These are phyloP conservation scores for Agrypnus murinus DNA, from an alignment of 2,888 invertebrate genomes.

Conservation along the genomic window DNA sequence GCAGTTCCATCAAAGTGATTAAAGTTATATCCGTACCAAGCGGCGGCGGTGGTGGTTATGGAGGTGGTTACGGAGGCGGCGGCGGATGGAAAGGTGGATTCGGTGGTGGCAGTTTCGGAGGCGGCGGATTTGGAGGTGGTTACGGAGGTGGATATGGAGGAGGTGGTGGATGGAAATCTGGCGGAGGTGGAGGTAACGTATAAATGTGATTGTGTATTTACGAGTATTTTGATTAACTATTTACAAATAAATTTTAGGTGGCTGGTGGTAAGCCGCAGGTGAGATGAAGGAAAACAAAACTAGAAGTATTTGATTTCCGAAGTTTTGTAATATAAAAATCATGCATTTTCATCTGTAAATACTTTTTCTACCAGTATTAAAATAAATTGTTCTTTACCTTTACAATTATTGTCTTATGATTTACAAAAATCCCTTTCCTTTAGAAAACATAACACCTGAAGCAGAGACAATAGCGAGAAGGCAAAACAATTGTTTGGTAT, in stretches of 20 bases:
- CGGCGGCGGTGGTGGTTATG: slow-evolving; percentile 19
- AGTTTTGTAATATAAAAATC: slow-evolving; percentile 5
- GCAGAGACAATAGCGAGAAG: too few species aligned
- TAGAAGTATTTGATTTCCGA: slow-evolving; percentile 9
- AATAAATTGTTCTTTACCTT: slow-evolving; percentile 10
- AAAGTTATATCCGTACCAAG: slow-evolving; percentile 26
- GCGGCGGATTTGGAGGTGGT: slow-evolving; percentile 26
- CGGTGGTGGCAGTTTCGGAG: slow-evolving; percentile 16
- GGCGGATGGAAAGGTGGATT: slow-evolving; percentile 17
- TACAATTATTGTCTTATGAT: too few species aligned
- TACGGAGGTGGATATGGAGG: slow-evolving; percentile 26
- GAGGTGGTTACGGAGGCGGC: slow-evolving; percentile 25
- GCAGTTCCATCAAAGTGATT: slow-evolving; percentile 23
- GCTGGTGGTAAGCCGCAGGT: slow-evolving; percentile 18
- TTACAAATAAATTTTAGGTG: neutral
- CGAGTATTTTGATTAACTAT: neutral
- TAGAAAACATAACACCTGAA: too few species aligned
- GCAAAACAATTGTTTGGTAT: too few species aligned
- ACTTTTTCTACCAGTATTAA: slow-evolving; percentile 20
- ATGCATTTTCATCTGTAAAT: slow-evolving; percentile 27
- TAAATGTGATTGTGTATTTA: neutral
- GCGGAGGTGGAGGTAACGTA: slow-evolving; percentile 25
- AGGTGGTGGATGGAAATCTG: slow-evolving; percentile 34
- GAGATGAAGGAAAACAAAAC: neutral
- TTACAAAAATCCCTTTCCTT: too few species aligned